phyloP scores from a whole-genome alignment of 2,888 invertebrate species.

The Scaeva pyrastri region DNA sequence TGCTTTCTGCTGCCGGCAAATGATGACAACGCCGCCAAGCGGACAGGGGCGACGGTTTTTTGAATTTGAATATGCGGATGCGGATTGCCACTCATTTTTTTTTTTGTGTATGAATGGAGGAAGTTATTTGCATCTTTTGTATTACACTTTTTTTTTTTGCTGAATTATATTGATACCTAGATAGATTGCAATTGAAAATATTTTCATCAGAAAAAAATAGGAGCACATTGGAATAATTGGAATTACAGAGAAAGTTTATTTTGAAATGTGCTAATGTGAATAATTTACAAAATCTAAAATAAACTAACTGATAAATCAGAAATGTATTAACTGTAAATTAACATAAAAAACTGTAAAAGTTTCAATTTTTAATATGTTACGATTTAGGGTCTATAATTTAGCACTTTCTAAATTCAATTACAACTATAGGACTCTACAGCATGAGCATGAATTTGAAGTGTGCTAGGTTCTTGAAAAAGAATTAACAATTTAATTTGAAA shows the following conservation, averaged over 20 bases:
- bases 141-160: constrained; percentile 20
- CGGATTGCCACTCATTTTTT: constrained; percentile 72
- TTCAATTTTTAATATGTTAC: too few species aligned
- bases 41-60: neutral
- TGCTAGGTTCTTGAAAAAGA: too few species aligned
- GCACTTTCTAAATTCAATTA: too few species aligned
- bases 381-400: too few species aligned
- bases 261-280: constrained; percentile 28
- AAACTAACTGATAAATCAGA: too few species aligned
- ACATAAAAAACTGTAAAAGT: too few species aligned
- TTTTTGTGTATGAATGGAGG: neutral
- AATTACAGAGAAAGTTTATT: neutral
- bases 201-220: constrained; percentile 16
- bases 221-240: constrained; percentile 42
- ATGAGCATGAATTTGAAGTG: too few species aligned
- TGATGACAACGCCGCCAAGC: neutral
- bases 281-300: too few species aligned
- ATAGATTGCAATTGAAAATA: constrained; percentile 69
- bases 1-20: constrained; percentile 17
- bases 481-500: too few species aligned
- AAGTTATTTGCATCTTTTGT: constrained; percentile 67
- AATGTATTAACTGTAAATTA: too few species aligned
- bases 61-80: constrained; percentile 63
- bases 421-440: too few species aligned
- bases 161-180: constrained; percentile 63